Evolutionary conservation across 2,113 vertebrate species (phyloP).

Genomic region (Leuciscus idus): DNA sequence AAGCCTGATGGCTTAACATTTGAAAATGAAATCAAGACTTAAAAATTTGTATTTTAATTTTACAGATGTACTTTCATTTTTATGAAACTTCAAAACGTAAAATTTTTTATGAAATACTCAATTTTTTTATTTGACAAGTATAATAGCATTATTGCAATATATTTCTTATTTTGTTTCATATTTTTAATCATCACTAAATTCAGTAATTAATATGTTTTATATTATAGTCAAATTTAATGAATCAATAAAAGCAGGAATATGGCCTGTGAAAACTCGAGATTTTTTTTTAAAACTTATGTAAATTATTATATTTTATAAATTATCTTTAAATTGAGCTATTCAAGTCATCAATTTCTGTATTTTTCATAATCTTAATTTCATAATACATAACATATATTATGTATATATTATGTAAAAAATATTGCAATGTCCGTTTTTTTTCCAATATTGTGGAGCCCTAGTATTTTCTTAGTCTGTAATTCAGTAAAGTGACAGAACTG

Average conservation of each 20-base stretch:
- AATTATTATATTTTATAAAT: not conserved
- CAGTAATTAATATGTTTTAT: not conserved
- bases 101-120: not conserved
- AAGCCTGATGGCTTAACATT: not conserved
- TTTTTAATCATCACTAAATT: not conserved
- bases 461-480: not conserved
- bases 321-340: not conserved
- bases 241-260: not conserved
- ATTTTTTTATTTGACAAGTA: not conserved
- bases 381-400: too few relatives aligned
- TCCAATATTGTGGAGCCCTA: not conserved
- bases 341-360: not conserved
- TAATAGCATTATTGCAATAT: not conserved
- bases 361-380: not conserved
- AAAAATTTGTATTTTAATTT: not conserved
- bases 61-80: not conserved
- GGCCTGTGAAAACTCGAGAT: not conserved
- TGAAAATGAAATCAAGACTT: not conserved
- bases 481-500: constrained; percentile 15
- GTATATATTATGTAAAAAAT: too few relatives aligned
- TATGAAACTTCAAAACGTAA: not conserved
- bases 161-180: not conserved
- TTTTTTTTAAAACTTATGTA: not conserved
- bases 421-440: not conserved
- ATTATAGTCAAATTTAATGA: not conserved